Percentiles rank a stretch among this genome's conserved stretches.
Conservation (phyloP, 2,888 invertebrate genomes). For the Baronia brevicornis region DNA sequence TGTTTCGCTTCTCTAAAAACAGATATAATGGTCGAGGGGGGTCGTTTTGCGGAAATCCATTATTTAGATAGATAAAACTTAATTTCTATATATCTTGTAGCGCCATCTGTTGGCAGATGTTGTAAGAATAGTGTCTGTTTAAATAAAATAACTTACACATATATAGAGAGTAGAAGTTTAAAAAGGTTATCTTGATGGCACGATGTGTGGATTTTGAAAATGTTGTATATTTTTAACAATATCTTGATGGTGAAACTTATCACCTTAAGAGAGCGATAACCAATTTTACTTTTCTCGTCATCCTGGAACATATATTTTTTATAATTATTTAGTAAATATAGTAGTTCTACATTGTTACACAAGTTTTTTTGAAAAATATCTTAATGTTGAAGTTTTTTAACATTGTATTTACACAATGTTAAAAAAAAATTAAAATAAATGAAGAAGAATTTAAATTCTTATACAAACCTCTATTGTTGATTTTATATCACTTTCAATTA, state of each 20-base stretch:
- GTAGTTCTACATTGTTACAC: no score
- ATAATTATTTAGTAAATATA: no score
- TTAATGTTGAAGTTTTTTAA: background rate
- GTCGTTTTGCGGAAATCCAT: no score
- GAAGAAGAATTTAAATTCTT: background rate
- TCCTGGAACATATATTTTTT: conserved; percentile 33
- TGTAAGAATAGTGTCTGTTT: no score
- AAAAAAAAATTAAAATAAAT: background rate
- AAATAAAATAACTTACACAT: conserved; percentile 38
- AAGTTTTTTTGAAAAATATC: no score
- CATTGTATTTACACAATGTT: background rate
- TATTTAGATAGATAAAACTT: no score
- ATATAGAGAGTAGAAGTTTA: conserved; percentile 36
- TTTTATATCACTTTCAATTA: conserved; percentile 40
- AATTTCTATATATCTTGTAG: no score
- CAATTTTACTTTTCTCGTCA: conserved; percentile 47
- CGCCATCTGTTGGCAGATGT: no score
- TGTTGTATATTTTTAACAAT: conserved; percentile 51
- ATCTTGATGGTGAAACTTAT: conserved; percentile 68
- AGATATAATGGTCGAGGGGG: no score
- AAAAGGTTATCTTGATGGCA: conserved; percentile 36
- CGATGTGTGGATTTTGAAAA: conserved; percentile 36
- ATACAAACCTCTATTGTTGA: conserved; percentile 43
- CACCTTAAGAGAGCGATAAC: conserved; percentile 60
- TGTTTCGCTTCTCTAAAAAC: no score